Percentiles rank a stretch among this genome's conserved stretches.
Conservation (phyloP, 2,113 vertebrate species). For the Sinocyclocheilus maitianheensis region DNA sequence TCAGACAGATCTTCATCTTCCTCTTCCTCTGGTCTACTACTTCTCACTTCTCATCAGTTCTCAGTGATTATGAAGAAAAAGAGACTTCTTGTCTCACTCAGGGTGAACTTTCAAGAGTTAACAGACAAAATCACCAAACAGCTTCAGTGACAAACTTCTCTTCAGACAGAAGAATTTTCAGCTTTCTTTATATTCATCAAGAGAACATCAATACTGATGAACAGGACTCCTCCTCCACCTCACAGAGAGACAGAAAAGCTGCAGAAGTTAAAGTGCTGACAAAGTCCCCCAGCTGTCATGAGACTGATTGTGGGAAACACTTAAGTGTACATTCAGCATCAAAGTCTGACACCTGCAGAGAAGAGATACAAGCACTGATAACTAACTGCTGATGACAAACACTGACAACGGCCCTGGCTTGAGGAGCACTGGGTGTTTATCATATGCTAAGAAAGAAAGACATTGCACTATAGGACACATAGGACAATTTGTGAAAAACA, state of each 20-base stretch:
- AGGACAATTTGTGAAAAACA: background rate
- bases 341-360: slow-evolving; percentile 1
- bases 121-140: too few species aligned
- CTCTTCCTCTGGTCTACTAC: background rate
- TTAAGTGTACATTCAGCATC: background rate
- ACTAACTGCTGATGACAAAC: background rate
- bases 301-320: background rate
- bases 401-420: background rate
- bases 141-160: too few species aligned
- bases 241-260: background rate
- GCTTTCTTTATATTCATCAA: too few species aligned
- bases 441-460: background rate
- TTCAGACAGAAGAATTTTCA: too few species aligned
- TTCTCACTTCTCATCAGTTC: background rate
- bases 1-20: background rate
- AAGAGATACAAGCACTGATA: background rate
- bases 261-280: background rate
- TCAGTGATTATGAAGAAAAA: background rate
- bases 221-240: background rate
- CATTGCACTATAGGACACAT: background rate
- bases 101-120: too few species aligned
- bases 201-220: too few species aligned
- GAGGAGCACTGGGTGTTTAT: too few species aligned
- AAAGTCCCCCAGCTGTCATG: background rate
- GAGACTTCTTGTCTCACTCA: too few species aligned